Evolutionary conservation across 2,888 invertebrate genomes (phyloP), one percentile per base, ranked within the genome.

Genomic region (Hermaeophaga mercurialis): DNA sequence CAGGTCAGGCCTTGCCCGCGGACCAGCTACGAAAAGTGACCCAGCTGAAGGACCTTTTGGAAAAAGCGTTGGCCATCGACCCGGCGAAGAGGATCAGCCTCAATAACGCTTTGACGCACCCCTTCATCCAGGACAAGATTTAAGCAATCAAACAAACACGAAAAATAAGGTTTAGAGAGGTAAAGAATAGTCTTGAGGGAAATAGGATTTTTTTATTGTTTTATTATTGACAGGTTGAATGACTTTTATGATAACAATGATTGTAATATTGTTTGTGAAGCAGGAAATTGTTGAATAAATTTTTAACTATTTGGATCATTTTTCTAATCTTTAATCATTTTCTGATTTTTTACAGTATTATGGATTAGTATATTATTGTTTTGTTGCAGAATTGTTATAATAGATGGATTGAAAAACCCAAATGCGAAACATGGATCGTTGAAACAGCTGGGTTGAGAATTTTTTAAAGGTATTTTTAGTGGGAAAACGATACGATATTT

Each of bases 61-160:
- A 97, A 71, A 88, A 91, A 62, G 91, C 96, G 70, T 83, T 98
- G 62, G 89, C 94, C 81, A 80, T 97, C 48, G 97, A 98, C 79
- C 91, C 96, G 0, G 85, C 89, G 26, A 97, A 96, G 78, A 84
- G 97, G 54, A 89, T 95, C 66, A 90, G 94, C n/a, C 87, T 96
- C 63, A 95, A 94, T 78, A 94, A 95, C 74, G 95, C 96, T 31
- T 82, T 98, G 48, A 87, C 90, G 15, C 97, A 98, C 80, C 90
- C 95, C 0, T 97, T 97, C 78, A 96, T 98, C 73, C 91, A 93
- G 80, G 97, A 98, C 75, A 94, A 91, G 81, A 91, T 93, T 75
- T 90, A 56, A 54, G 44, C n/a, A n/a, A n/a, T n/a, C n/a, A n/a
- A n/a, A n/a, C n/a, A n/a, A n/a, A n/a, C n/a, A n/a, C n/a, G n/a